Percentiles rank a stretch among this genome's conserved stretches.
Evolutionary conservation across 1,140 invertebrate genomes (phyloP).

Genomic region (Proales similis): DNA sequence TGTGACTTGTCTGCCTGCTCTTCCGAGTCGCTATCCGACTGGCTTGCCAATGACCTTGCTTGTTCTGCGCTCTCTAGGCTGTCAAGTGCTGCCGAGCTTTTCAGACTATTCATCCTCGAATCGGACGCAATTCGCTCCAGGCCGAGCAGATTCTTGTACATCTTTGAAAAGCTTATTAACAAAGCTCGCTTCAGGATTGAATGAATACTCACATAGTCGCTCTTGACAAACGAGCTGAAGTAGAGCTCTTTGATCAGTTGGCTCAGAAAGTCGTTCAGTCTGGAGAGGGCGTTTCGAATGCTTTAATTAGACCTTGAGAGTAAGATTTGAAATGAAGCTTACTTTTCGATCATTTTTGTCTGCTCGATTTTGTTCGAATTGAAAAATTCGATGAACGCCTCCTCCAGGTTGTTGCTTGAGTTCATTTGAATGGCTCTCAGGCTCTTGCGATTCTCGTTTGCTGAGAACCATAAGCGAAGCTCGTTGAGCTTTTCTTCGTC

Average conservation of each 20-base stretch:
- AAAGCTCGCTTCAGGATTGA: neutral
- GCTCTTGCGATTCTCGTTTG: too few relatives aligned
- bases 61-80: slow-evolving; percentile 2
- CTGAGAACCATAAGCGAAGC: too few relatives aligned
- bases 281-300: too few relatives aligned
- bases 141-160: slow-evolving; percentile 36
- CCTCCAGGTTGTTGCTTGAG: too few relatives aligned
- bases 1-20: slow-evolving; percentile 4
- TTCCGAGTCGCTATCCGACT: neutral
- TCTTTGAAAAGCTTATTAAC: slow-evolving; percentile 9
- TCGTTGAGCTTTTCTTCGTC: slow-evolving; percentile 1
- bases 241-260: slow-evolving; percentile 22
- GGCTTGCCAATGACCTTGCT: slow-evolving; percentile 6
- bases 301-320: too few relatives aligned
- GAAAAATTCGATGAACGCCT: too few relatives aligned
- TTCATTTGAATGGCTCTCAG: too few relatives aligned
- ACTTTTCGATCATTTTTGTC: too few relatives aligned
- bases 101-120: neutral
- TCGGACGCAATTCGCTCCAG: slow-evolving; percentile 2
- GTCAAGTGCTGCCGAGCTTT: neutral
- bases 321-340: too few relatives aligned
- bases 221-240: slow-evolving; percentile 23
- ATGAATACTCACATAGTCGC: slow-evolving; percentile 25
- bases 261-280: slow-evolving; percentile 4
- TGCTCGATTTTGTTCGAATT: too few relatives aligned